Base-by-base conservation (phyloP, 2,113 vertebrate species). In the Myotis davidii region DNA sequence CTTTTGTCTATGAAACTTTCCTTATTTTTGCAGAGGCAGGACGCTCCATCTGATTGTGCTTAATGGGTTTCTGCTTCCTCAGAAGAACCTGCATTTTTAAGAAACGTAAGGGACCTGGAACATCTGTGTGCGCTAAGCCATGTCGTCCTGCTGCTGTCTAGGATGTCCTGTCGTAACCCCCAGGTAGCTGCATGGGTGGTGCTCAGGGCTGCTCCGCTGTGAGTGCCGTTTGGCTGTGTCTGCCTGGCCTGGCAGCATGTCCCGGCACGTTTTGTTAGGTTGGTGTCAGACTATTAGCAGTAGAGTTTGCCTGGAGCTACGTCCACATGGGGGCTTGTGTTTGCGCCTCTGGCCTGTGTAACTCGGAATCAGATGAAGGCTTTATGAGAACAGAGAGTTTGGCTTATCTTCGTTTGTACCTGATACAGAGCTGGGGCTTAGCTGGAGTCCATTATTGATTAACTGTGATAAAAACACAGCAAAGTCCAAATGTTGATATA, bases 351-450 rank as follows among this genome's bases (percentile, higher is more conserved):
- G 94, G 88, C 88, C 56, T 48, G 9, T 32, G 0, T 59, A 25
- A 59, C 69, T 50, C 27, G 65, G 69, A 61, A 59, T 91, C 86
- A 96, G 74, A 82, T 69, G 45, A 94, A 96, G 73, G n/a, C 37
- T 79, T 85, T 78, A 23, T 78, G 94, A 92, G 90, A 90, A 83
- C 52, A 82, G 37, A 88, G 77, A 67, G 65, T 81, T 84, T 54
- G 42, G 50, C 56, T 78, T 79, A 21, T 94, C 56, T 96, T 91
- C 3, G 0, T 97, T 89, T 84, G 56, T 84, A 94, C 45, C 73
- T 83, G 90, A 32, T 90, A 67, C 18, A 88, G 81, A 95, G 52
- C 76, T 74, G 56, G 48, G 29, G 59, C 70, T 93, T 77, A 86
- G 52, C 48, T 85, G 0, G 39, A 39, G 67, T 94, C 42, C 34